A percentile compares a stretch with the other conserved stretches of the same genome.
phyloP scores from a whole-genome alignment of 2,888 invertebrate species.

The Girardia tigrina region DNA sequence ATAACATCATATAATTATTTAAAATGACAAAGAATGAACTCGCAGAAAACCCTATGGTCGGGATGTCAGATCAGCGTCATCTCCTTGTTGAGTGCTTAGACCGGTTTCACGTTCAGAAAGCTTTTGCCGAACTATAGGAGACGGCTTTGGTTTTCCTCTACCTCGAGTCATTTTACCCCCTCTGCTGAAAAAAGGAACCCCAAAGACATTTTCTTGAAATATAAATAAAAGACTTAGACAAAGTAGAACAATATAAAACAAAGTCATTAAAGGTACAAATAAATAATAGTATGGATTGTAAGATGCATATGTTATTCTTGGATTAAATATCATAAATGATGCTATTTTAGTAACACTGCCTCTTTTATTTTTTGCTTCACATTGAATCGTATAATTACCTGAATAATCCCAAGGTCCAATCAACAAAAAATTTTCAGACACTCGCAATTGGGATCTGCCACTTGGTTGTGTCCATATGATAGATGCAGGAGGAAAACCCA shows the following conservation, averaged over 20 bases:
- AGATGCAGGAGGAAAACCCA: not conserved
- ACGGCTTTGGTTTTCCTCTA: not conserved
- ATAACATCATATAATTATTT: too few relatives aligned
- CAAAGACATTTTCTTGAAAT: not conserved
- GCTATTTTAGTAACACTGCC: not conserved
- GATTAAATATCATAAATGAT: not conserved
- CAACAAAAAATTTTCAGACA: not conserved
- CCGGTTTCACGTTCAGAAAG: not conserved
- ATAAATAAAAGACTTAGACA: not conserved
- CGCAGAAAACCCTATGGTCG: too few relatives aligned
- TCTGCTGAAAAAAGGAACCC: not conserved
- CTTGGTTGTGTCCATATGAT: not conserved
- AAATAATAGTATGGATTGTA: not conserved
- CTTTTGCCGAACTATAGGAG: not conserved
- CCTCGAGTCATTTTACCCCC: not conserved
- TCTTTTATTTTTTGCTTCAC: slow-evolving; percentile 18
- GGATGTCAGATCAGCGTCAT: too few relatives aligned
- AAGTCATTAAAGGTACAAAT: not conserved
- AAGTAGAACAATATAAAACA: not conserved
- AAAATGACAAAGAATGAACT: too few relatives aligned
- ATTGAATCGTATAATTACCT: not conserved
- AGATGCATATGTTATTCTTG: not conserved
- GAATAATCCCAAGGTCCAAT: slow-evolving; percentile 23
- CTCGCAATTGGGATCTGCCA: not conserved
- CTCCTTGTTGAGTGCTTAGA: not conserved